These are phyloP conservation scores for Bungarus multicinctus DNA, from an alignment of 2,113 vertebrate species.

Conservation along the genomic window DNA sequence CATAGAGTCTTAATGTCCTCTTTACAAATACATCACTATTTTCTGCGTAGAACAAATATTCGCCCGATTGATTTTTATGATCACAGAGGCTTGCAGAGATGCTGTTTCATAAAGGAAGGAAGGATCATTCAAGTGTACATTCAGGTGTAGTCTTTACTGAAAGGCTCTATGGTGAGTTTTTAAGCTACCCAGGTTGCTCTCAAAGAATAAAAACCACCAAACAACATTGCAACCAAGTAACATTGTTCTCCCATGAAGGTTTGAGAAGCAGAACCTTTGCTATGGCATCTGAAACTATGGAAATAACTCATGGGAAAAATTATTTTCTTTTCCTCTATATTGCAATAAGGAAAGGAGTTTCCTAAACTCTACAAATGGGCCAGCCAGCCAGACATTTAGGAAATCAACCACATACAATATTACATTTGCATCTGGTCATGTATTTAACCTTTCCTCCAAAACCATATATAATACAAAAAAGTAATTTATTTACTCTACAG, in stretches of 20 bases:
- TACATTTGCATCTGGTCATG: background rate
- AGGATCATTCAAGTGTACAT: slow-evolving; percentile 9
- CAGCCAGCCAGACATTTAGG: background rate
- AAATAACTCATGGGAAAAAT: background rate
- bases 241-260: background rate
- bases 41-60: slow-evolving; percentile 81
- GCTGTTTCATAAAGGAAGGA: slow-evolving; percentile 68
- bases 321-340: background rate
- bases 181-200: background rate
- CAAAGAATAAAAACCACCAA: slow-evolving; percentile 9
- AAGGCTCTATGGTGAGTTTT: background rate
- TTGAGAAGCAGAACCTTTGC: background rate
- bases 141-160: background rate
- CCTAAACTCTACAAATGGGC: background rate
- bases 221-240: background rate
- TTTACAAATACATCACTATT: slow-evolving; percentile 69
- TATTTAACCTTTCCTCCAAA: background rate
- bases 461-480: background rate
- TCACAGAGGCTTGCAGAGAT: slow-evolving; percentile 72
- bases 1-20: slow-evolving; percentile 76
- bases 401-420: background rate
- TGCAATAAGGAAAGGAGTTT: background rate
- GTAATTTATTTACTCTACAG: too few species aligned
- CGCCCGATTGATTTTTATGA: slow-evolving; percentile 73
- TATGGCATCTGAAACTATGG: background rate